Base-by-base conservation (phyloP, 2,888 invertebrate genomes). In the Ophonus ardosiacus region DNA sequence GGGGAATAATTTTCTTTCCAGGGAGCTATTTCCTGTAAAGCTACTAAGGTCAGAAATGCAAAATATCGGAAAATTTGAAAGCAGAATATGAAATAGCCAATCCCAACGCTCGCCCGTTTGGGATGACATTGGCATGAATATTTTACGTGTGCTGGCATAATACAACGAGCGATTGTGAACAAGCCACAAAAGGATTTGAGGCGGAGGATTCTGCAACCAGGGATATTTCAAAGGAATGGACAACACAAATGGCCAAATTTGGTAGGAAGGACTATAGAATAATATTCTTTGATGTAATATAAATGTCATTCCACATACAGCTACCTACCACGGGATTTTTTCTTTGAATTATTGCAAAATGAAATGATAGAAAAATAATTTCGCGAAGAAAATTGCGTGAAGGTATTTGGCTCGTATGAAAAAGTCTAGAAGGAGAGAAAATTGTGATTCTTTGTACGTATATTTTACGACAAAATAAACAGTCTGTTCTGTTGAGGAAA, bases 151-250 rank as follows among this genome's bases (percentile, higher is more conserved):
- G 40, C 38, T 7, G 59, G 59, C 31, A 80, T 61, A 80, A 80
- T 80, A 80, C 57, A 59, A 80, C 57, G 38, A 59, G 79, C 59
- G 79, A 57, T 59, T 59, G 79, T 59, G 61, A 59, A 61, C 57
- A 10, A 59, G 59, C 38, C 79, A 61, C 79, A 80, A 80, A 78
- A 80, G 79, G 79, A 80, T 80, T 59, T 80, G n/a, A 7, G n/a
- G 68, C n/a, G 38, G 79, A 80, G 7, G 38, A 80, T 5, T 0
- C 38, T 31, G 59, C 65, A 61, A 65, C 18, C 21, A 51, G 65
- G 43, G 81, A 81, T 40, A 40, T 81, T 4, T 81, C 43, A 81
- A 43, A 81, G 81, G 43, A 65, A 65, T 81, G 61, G 81, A 40
- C 65, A 38, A 65, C 51, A 43, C 40, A 61, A 81, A 81, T 63